Conservation (phyloP, 2,797 vertebrate genomes). For the Bradypodion pumilum region DNA sequence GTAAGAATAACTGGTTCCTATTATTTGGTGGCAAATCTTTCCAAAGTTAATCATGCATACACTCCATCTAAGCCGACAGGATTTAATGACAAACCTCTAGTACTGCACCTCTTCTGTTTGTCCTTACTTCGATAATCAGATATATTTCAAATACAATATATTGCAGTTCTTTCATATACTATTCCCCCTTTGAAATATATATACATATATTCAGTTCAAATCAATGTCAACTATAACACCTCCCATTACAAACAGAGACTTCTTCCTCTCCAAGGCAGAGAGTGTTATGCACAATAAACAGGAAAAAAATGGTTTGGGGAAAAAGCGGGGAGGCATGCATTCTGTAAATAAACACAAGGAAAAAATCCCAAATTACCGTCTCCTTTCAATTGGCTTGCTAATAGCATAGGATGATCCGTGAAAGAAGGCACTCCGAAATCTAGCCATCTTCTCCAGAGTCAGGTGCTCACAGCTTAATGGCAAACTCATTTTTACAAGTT, state of each 20-base stretch:
- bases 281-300: not conserved
- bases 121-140: not conserved
- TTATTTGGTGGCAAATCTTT: not conserved
- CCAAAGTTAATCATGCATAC: not conserved
- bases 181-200: no score
- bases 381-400: constrained; percentile 93
- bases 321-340: constrained; percentile 31
- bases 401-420: constrained; percentile 88
- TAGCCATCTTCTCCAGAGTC: constrained; percentile 86
- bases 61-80: not conserved
- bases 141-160: not conserved
- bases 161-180: not conserved
- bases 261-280: not conserved
- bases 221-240: not conserved
- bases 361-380: constrained; percentile 81
- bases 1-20: not conserved
- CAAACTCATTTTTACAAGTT: constrained; percentile 85
- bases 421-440: constrained; percentile 85
- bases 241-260: not conserved
- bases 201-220: not conserved
- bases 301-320: constrained; percentile 33
- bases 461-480: constrained; percentile 86
- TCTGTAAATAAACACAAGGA: constrained; percentile 35
- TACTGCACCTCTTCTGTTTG: not conserved
- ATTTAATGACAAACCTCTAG: not conserved